These are phyloP conservation scores for Julus scandinavius DNA, from an alignment of 2,888 invertebrate species.

Conservation along the genomic window DNA sequence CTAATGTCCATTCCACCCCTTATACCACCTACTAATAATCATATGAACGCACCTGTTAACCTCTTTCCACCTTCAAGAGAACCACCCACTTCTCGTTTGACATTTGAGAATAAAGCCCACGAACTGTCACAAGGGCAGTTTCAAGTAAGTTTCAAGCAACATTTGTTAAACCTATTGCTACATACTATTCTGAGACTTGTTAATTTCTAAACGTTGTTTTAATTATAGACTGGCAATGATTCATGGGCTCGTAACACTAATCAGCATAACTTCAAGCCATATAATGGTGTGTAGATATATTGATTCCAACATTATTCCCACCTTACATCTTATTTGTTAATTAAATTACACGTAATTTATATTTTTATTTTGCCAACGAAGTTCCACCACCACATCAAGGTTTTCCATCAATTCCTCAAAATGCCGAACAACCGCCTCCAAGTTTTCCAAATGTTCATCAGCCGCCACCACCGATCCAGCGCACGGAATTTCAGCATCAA, in stretches of 20 bases:
- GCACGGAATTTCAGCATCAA: neutral
- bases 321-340: neutral
- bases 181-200: no score
- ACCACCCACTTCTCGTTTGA: neutral
- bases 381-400: neutral
- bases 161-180: no score
- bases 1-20: conserved; percentile 42
- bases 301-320: neutral
- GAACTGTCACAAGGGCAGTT: conserved; percentile 18
- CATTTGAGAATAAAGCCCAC: neutral
- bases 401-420: neutral
- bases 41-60: neutral
- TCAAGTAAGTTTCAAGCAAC: neutral
- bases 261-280: conserved; percentile 43
- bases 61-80: conserved; percentile 42
- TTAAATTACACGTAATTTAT: no score
- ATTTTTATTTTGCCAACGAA: neutral
- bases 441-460: conserved; percentile 17
- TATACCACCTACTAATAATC: neutral
- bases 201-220: neutral
- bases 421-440: neutral
- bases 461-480: neutral
- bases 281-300: conserved; percentile 7
- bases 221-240: neutral
- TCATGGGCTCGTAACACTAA: neutral